Base-by-base conservation (phyloP, 2,888 invertebrate species). In the Ormyrus thymus region DNA sequence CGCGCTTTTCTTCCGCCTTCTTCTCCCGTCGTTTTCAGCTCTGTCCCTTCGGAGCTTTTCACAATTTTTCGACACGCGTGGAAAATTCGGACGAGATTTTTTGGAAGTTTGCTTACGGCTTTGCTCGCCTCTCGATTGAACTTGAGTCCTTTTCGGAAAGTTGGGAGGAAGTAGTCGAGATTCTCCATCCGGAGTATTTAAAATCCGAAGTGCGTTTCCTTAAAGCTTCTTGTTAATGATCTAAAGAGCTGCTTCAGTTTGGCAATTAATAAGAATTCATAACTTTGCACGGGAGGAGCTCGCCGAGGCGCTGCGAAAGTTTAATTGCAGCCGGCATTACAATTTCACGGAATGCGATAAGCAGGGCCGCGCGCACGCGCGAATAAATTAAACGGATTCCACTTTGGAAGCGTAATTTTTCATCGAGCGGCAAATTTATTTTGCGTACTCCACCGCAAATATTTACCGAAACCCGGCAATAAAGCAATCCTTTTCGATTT, bases 1-100 rank as follows among this genome's bases (percentile, higher is more conserved):
- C 29, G 29, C 29, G 0, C 29, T 29, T 29, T 29, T 29, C 29
- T 4, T 29, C 29, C 3, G 29, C 29, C 29, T 29, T 29, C 29
- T 29, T 29, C 29, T 29, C 3, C 29, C 29, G 29, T 29, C 29
- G 29, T 81, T 75, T 74, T 59, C 64, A 73, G 29, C 29, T 29
- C 29, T 64, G 71, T 69, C 71, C 56, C 65, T 61, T 62, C 61
- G 76, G 76, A 64, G 50, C 15, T 65, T 51, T 8, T 65, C 51
- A n/a, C 6, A 50, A 10, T n/a, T 15, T 15, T 13, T 10, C 13
- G 7, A 6, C 8, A 50, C 6, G 9, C 5, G 13, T 7, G 50
- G 9, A 65, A 29, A 29, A 4, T 29, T 29, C 4, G 4, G 29
- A 29, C 29, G 29, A 29, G 29, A 29, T 29, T 29, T 29, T 29